Evolutionary conservation across 2,113 vertebrate genomes (phyloP).

Genomic region (Salvelinus sp.): DNA sequence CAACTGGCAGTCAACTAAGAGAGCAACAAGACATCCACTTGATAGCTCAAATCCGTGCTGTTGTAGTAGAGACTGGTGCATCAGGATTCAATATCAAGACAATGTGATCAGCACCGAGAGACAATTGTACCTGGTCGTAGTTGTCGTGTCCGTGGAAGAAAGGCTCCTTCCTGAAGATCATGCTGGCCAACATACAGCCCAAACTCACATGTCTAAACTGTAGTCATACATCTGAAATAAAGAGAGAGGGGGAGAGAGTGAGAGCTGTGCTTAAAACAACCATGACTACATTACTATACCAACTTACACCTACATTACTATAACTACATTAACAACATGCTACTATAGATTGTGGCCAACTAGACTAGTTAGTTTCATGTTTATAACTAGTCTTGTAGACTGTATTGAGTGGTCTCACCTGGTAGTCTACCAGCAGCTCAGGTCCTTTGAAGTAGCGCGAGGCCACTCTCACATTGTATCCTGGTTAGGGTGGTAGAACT

Average conservation of each 20-base stretch:
- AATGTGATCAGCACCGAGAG: background rate
- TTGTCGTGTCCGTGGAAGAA: constrained; percentile 89
- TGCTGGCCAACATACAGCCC: constrained; percentile 86
- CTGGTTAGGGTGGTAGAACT: constrained; percentile 86
- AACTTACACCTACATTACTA: background rate
- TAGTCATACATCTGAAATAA: constrained; percentile 84
- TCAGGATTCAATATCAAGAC: too few species aligned
- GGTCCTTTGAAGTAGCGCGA: constrained; percentile 87
- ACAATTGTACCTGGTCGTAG: constrained; percentile 78
- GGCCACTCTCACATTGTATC: constrained; percentile 87
- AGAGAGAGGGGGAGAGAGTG: background rate
- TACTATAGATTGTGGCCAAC: background rate
- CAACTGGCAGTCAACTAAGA: background rate
- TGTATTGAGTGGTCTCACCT: constrained; percentile 62
- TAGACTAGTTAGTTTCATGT: background rate
- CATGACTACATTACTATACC: background rate
- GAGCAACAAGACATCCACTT: background rate
- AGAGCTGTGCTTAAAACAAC: background rate
- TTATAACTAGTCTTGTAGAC: background rate
- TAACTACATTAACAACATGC: too few species aligned
- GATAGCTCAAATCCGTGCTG: background rate
- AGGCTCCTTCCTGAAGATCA: constrained; percentile 87
- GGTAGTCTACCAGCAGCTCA: constrained; percentile 85
- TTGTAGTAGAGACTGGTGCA: background rate
- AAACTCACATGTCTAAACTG: constrained; percentile 87